phyloP scores from a whole-genome alignment of 1,140 invertebrate genomes.

The Drosophila asahinai region DNA sequence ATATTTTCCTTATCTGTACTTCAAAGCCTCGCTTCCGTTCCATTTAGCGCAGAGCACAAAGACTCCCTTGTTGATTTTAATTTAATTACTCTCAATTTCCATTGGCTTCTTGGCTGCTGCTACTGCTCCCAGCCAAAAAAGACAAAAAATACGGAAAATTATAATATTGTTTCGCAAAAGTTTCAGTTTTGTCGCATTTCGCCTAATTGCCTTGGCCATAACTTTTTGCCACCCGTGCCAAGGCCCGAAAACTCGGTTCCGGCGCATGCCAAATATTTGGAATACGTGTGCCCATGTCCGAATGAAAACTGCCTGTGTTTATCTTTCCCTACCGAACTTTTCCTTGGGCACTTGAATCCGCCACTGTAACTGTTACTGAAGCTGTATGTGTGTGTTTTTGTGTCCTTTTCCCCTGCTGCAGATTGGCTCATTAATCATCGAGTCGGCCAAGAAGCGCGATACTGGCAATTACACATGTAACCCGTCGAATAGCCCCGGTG shows the following conservation, averaged over 20 bases:
- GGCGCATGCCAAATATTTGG: constrained; percentile 65
- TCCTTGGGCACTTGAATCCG: constrained; percentile 16
- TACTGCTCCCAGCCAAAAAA: constrained; percentile 5
- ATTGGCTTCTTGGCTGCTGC: constrained; percentile 37
- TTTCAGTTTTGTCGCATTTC: constrained; percentile 68
- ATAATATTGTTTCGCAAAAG: constrained; percentile 68
- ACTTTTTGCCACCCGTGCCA: constrained; percentile 43
- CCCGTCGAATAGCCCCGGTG: constrained; percentile 85
- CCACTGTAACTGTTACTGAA: constrained; percentile 11
- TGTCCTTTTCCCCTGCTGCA: constrained; percentile 43
- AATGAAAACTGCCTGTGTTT: constrained; percentile 41
- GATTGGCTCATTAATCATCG: constrained; percentile 85
- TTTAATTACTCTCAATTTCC: constrained; percentile 79
- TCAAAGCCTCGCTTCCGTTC: neutral
- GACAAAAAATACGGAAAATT: constrained; percentile 33
- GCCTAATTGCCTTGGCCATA: constrained; percentile 60
- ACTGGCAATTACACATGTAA: constrained; percentile 85
- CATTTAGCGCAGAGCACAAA: constrained; percentile 30
- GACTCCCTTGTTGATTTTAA: constrained; percentile 77
- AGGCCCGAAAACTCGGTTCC: constrained; percentile 16
- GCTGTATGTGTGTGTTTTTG: constrained; percentile 29
- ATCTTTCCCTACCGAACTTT: constrained; percentile 37
- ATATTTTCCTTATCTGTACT: neutral
- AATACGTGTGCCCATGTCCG: constrained; percentile 54
- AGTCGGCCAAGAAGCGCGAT: constrained; percentile 84